These are phyloP conservation scores for Sarcophaga variegata DNA, from an alignment of 2,888 invertebrate species.

Conservation along the genomic window DNA sequence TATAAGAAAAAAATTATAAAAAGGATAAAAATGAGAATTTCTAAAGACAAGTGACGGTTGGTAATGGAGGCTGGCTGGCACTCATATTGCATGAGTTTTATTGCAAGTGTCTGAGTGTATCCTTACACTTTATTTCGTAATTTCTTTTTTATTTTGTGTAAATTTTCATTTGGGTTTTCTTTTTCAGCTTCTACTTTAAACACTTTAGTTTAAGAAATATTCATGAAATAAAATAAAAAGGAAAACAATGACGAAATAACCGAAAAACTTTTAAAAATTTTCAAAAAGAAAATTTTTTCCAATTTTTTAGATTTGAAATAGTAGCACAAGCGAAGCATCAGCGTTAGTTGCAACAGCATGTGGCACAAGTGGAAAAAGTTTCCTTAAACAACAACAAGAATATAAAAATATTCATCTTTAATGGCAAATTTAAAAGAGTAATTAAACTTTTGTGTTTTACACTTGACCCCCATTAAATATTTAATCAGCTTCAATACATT, in stretches of 20 bases:
- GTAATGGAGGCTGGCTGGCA: too few species aligned
- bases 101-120: constrained; percentile 6
- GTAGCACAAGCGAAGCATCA: too few species aligned
- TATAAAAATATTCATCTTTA: too few species aligned
- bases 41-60: constrained; percentile 17
- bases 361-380: background rate
- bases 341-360: background rate
- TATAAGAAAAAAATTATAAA: too few species aligned
- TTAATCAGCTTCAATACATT: constrained; percentile 2
- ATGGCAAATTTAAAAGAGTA: too few species aligned
- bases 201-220: constrained; percentile 27
- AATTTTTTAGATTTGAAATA: too few species aligned
- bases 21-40: background rate
- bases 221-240: background rate
- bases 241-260: background rate
- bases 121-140: too few species aligned
- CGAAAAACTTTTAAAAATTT: too few species aligned
- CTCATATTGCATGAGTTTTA: too few species aligned
- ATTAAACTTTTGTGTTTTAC: constrained; percentile 22
- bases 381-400: too few species aligned
- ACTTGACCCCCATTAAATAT: constrained; percentile 12
- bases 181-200: constrained; percentile 1
- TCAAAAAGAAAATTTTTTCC: background rate
- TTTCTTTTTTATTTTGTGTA: background rate
- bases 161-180: constrained; percentile 3